These are phyloP conservation scores for Prunella himalayana DNA, from an alignment of 2,113 vertebrate genomes.

Conservation along the genomic window DNA sequence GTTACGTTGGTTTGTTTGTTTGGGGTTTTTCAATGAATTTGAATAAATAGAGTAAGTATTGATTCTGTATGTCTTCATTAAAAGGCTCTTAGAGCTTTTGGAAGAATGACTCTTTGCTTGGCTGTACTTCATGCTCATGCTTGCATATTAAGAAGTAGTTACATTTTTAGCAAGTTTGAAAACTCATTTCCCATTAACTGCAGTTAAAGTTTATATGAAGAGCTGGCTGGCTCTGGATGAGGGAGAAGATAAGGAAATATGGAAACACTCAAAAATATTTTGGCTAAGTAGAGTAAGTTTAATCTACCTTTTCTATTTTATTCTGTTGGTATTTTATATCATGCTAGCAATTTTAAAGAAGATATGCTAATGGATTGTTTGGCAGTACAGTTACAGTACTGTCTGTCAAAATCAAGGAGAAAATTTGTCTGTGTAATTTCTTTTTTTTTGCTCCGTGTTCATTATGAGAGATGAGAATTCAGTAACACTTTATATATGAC, in stretches of 20 bases:
- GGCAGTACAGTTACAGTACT: not conserved
- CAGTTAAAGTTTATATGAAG: not conserved
- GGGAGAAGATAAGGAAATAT: not conserved
- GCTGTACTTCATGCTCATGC: not conserved
- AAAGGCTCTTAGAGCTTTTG: not conserved
- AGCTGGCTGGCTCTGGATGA: not conserved
- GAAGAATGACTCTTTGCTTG: not conserved
- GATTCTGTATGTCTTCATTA: not conserved
- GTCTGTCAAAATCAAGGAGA: not conserved
- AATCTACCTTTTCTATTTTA: not conserved
- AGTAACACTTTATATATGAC: not conserved
- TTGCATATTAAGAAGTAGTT: not conserved
- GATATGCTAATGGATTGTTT: not conserved
- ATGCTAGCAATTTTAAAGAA: not conserved
- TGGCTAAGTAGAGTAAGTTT: not conserved
- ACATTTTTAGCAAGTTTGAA: not conserved
- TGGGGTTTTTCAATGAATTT: not conserved
- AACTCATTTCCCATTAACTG: not conserved
- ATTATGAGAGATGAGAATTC: not conserved
- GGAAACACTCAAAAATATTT: not conserved
- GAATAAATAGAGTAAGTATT: not conserved
- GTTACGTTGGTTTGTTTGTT: not conserved
- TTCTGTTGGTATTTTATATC: not conserved
- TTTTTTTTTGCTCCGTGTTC: not conserved
- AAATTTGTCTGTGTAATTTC: not conserved